These are phyloP conservation scores for Acrobasis consociella DNA, from an alignment of 2,888 invertebrate species.

Conservation along the genomic window DNA sequence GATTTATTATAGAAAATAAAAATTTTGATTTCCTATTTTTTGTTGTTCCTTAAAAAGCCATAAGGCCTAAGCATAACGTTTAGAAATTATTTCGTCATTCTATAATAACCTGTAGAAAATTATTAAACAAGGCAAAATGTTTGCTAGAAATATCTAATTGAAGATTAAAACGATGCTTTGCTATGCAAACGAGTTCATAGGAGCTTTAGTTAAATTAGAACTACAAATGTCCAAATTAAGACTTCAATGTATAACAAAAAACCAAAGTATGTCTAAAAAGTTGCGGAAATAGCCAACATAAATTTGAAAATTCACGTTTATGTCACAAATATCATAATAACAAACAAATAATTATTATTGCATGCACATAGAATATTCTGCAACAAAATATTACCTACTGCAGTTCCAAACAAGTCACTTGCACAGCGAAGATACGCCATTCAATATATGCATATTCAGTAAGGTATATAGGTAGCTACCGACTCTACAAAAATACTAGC, in stretches of 20 bases:
- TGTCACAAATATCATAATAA: not conserved
- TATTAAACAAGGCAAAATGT: not conserved
- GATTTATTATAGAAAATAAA: no score
- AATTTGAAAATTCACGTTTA: not conserved
- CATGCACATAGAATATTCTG: constrained; percentile 17
- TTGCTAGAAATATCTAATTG: not conserved
- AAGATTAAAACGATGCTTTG: constrained; percentile 13
- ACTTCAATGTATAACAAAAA: not conserved
- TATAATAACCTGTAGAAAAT: not conserved
- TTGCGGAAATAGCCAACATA: not conserved
- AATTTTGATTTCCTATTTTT: no score
- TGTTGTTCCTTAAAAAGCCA: no score
- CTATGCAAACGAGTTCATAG: constrained; percentile 6
- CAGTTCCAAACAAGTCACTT: constrained; percentile 21
- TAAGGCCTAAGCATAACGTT: no score
- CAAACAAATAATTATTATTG: constrained; percentile 1
- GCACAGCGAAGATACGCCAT: constrained; percentile 24
- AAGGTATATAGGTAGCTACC: constrained; percentile 62
- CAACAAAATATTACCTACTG: constrained; percentile 13
- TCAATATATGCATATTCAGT: constrained; percentile 38
- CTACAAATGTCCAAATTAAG: not conserved
- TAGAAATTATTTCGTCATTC: no score
- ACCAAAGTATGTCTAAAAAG: not conserved
- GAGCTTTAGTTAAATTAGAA: constrained; percentile 1
- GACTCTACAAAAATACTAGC: constrained; percentile 71